These are phyloP conservation scores for Rhinoraja longicauda DNA, from an alignment of 2,797 vertebrate species.

Conservation along the genomic window DNA sequence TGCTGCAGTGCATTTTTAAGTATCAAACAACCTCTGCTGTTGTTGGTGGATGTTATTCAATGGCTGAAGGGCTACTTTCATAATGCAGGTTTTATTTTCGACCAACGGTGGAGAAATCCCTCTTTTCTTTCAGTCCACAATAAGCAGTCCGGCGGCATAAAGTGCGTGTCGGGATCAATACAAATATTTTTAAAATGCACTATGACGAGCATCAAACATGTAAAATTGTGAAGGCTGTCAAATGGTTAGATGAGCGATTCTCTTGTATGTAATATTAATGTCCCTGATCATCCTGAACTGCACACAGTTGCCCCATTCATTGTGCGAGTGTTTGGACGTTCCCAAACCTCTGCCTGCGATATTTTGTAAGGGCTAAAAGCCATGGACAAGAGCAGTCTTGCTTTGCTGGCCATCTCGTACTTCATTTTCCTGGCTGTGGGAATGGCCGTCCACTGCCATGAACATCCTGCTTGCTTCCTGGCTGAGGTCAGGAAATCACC, in stretches of 20 bases:
- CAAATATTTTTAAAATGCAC: not conserved
- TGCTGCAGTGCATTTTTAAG: conserved; percentile 11
- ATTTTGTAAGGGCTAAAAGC: conserved; percentile 31
- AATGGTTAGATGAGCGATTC: not conserved
- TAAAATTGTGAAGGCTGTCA: not conserved
- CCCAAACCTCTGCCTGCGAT: conserved; percentile 21
- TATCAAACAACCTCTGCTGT: not conserved
- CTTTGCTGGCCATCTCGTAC: not conserved
- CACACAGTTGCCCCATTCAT: not conserved
- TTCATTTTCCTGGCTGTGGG: not conserved
- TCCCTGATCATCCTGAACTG: not conserved
- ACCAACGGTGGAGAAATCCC: not conserved
- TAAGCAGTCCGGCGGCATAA: not conserved
- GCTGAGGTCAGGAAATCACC: conserved; percentile 16
- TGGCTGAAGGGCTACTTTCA: not conserved
- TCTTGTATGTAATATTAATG: not conserved
- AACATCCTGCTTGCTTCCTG: not conserved
- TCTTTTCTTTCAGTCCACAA: not conserved
- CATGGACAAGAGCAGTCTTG: conserved; percentile 15
- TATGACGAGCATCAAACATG: not conserved
- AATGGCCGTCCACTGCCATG: not conserved
- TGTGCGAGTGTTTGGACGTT: not conserved
- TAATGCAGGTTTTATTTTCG: not conserved
- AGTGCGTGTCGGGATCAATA: not conserved
- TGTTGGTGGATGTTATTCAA: conserved; percentile 9